Evolutionary conservation across 2,797 vertebrate genomes (phyloP), one percentile per base, ranked within the genome.

Genomic region (Diceros bicornis): DNA sequence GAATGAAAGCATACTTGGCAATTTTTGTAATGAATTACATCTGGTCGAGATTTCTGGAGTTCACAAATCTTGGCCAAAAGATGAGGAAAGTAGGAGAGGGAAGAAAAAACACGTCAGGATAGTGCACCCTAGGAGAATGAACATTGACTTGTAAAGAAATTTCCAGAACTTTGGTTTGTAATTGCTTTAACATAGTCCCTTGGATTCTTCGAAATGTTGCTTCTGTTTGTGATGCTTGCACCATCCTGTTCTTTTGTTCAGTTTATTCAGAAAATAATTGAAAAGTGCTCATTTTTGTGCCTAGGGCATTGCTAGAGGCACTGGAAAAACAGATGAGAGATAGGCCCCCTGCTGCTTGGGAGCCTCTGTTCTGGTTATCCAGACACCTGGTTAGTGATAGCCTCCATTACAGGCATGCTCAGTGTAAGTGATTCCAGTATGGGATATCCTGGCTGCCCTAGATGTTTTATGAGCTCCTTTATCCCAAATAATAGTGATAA

Each of bases 1-100:
- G 13, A 94, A 59, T 34, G 11, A 90, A 95, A 87, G 11, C 47
- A 32, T 66, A 55, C 18, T 81, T 92, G 20, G 34, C 37, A 52
- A 29, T 74, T 95, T 89, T 52, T 75, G 52, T 87, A 61, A 81
- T 55, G 57, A 87, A 92, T 92, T 72, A n/a, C 27, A 86, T 95
- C 82, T 87, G 52, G 66, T 34, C 79, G 74, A 93, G 27, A 32
- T 79, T 72, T 89, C 78, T 78, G 41, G 55, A 25, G 32, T 62
- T 92, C 59, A 86, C 4, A 84, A 25, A 93, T 57, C 41, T 82
- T 59, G 62, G 57, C 62, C 77, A 50, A 79, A 83, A 55, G 74
- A 89, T 66, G 29, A 94, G 32, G 0, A 25, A 44, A 66, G 44
- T n/a, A 52, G 29, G 23, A 71, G 25, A 87, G 44, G 71, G 69